Conservation (phyloP, 1,140 invertebrate genomes). For the Calephelis nemesis region DNA sequence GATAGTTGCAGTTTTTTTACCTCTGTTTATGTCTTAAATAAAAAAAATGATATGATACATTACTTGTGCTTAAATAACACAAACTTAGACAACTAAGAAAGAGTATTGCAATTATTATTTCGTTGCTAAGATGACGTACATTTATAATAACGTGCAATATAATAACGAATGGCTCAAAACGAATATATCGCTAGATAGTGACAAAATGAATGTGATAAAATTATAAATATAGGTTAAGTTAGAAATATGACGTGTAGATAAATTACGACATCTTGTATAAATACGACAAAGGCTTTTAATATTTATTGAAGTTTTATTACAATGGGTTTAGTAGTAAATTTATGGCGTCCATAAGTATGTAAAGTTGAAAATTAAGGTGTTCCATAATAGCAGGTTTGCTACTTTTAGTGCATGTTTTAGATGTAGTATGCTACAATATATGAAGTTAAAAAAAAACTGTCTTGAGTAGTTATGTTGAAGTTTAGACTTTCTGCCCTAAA, state of each 20-base stretch:
- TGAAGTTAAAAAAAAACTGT: too few relatives aligned
- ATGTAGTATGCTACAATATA: too few relatives aligned
- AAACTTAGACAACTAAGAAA: too few relatives aligned
- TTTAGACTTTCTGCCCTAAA: too few relatives aligned
- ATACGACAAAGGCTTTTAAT: background rate
- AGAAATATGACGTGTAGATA: constrained; percentile 2
- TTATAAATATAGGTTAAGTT: constrained; percentile 24
- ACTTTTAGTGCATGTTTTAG: background rate
- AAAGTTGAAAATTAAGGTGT: background rate
- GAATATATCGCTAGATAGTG: constrained; percentile 23
- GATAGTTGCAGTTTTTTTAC: too few relatives aligned
- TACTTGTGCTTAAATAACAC: too few relatives aligned
- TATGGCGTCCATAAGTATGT: background rate
- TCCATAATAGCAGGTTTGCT: background rate
- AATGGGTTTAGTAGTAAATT: background rate
- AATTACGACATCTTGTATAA: constrained; percentile 1
- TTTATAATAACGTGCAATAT: constrained; percentile 5
- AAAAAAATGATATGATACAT: too few relatives aligned
- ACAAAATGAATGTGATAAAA: constrained; percentile 22
- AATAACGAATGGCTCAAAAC: constrained; percentile 22
- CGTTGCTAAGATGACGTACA: too few relatives aligned
- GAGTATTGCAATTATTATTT: too few relatives aligned
- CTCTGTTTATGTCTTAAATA: too few relatives aligned
- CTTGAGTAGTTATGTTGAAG: too few relatives aligned
- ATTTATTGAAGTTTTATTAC: constrained; percentile 2